phyloP scores from a whole-genome alignment of 2,113 vertebrate genomes.

The Vulpes ferrilata region DNA sequence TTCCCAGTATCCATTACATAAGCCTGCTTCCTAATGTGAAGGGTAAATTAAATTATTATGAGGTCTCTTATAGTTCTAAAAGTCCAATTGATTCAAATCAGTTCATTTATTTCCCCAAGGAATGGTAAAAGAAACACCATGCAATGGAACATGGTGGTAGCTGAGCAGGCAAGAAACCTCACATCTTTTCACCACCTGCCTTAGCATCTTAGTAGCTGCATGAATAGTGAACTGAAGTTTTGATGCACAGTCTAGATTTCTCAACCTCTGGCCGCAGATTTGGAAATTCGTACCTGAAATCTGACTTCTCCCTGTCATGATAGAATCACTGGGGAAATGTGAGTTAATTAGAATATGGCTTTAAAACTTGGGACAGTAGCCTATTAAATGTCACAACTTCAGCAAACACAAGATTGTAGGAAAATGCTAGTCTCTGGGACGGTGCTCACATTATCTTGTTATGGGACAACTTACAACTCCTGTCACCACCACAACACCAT shows the following conservation, averaged over 20 bases:
- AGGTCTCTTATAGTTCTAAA: neutral
- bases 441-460: constrained; percentile 47
- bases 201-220: constrained; percentile 50
- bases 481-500: constrained; percentile 38
- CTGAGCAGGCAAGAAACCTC: constrained; percentile 62
- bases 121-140: neutral
- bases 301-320: constrained; percentile 77
- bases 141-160: constrained; percentile 32
- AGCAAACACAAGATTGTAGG: constrained; percentile 46
- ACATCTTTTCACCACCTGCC: constrained; percentile 65
- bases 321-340: constrained; percentile 65
- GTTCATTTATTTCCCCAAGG: constrained; percentile 25
- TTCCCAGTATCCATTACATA: neutral
- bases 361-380: constrained; percentile 64
- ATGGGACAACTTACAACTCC: constrained; percentile 42
- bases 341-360: constrained; percentile 71
- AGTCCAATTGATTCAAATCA: constrained; percentile 50
- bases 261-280: constrained; percentile 36
- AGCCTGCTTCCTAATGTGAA: neutral
- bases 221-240: constrained; percentile 52
- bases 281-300: constrained; percentile 72
- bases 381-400: constrained; percentile 78
- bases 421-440: constrained; percentile 63
- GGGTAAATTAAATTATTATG: neutral
- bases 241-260: constrained; percentile 69